phyloP scores from a whole-genome alignment of 35 echinoderm and acorn worm genomes.

The Apostichopus parvimensis region DNA sequence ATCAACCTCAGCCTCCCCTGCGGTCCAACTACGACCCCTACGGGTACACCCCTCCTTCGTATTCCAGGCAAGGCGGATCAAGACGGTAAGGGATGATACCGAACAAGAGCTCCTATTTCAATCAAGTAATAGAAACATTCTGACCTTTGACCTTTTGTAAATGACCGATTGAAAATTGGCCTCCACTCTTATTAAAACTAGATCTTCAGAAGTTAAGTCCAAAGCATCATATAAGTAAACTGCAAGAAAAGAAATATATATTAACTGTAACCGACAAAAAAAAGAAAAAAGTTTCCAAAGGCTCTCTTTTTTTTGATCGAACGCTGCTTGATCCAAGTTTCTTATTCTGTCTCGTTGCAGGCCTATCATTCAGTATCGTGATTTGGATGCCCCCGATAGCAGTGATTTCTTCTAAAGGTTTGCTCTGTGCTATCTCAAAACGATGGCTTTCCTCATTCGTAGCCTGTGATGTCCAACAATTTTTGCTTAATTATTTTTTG shows the following conservation, averaged over 20 bases:
- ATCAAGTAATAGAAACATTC: neutral
- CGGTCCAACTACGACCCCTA: constrained; percentile 47
- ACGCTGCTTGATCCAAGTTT: neutral
- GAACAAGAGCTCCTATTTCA: neutral
- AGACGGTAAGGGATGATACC: constrained; percentile 40
- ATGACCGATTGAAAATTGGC: too few relatives aligned
- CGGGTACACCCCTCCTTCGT: constrained; percentile 51
- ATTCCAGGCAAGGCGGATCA: constrained; percentile 31
- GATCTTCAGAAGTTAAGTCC: too few relatives aligned
- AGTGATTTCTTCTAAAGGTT: constrained; percentile 79
- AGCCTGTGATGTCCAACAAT: too few relatives aligned
- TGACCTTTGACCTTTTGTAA: neutral
- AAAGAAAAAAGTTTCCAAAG: neutral
- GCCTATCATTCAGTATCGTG: constrained; percentile 88
- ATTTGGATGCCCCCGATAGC: constrained; percentile 88
- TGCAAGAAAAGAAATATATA: too few relatives aligned
- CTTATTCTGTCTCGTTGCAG: constrained; percentile 37
- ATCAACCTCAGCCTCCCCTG: neutral
- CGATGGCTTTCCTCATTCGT: too few relatives aligned
- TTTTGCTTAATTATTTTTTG: too few relatives aligned
- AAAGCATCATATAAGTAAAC: too few relatives aligned
- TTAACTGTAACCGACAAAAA: too few relatives aligned
- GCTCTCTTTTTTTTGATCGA: neutral
- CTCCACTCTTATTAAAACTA: too few relatives aligned
- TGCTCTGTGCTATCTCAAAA: neutral